Evolutionary conservation across 2,113 vertebrate genomes (phyloP).

Genomic region (Pachypanchax playfairii): DNA sequence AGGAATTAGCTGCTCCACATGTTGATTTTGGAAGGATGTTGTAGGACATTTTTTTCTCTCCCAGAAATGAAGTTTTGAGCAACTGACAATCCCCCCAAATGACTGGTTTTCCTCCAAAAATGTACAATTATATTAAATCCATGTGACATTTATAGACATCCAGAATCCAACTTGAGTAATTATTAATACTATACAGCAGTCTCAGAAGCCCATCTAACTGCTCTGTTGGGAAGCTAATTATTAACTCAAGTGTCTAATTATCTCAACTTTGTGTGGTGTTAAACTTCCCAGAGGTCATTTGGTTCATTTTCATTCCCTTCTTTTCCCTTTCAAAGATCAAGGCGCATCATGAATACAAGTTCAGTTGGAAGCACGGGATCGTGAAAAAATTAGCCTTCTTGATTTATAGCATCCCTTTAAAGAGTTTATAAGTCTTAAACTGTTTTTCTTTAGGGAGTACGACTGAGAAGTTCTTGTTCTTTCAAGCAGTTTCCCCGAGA

Average conservation of each 20-base stretch:
- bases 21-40: too few relatives aligned
- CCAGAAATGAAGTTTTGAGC: too few relatives aligned
- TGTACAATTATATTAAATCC: slow-evolving; percentile 1
- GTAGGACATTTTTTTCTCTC: too few relatives aligned
- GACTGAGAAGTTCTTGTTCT: slow-evolving; percentile 27
- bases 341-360: slow-evolving; percentile 35
- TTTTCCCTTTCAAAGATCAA: slow-evolving; percentile 28
- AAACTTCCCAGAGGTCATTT: slow-evolving; percentile 49
- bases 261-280: slow-evolving; percentile 7
- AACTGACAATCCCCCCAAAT: too few relatives aligned
- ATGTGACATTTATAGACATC: slow-evolving; percentile 9
- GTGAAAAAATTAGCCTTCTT: slow-evolving; percentile 39
- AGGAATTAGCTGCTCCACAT: too few relatives aligned
- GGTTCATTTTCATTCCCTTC: slow-evolving; percentile 41
- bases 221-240: slow-evolving; percentile 1
- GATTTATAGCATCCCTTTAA: slow-evolving; percentile 48
- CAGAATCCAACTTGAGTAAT: slow-evolving; percentile 3
- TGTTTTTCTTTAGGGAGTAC: slow-evolving; percentile 34
- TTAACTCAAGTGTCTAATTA: slow-evolving; percentile 28
- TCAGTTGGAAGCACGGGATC: slow-evolving; percentile 22
- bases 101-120: background rate
- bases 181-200: background rate
- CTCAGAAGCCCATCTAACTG: slow-evolving; percentile 14
- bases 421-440: slow-evolving; percentile 53
- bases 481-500: slow-evolving; percentile 41